Evolutionary conservation across 2,888 invertebrate genomes (phyloP), one percentile per base, ranked within the genome.

Genomic region (Spodoptera exigua): DNA sequence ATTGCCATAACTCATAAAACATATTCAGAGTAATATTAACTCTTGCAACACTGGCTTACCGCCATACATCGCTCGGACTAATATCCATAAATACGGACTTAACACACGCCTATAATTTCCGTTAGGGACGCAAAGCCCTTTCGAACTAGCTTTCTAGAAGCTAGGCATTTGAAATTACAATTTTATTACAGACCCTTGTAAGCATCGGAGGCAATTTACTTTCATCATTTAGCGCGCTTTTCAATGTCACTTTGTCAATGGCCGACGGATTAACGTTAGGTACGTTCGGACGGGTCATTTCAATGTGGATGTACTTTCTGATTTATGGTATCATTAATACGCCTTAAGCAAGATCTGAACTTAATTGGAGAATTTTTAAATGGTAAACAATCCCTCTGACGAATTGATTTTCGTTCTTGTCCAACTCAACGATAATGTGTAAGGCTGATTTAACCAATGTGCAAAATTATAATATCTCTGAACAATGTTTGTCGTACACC

Each of bases 51-150:
- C 59, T 37, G 46, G 52, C 18, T 49, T 57, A 44, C 62, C 46
- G 59, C 43, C 60, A 39, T 56, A 55, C 35, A 56, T 70, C 21
- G 36, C 32, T 34, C 21, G 13, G 48, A 55, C 57, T 49, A 57
- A 55, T 56, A 63, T 63, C 67, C 36, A 73, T 75, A 60, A 67
- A 71, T 57, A 60, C 10, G 40, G 13, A 54, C 13, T 59, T 54
- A 34, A 58, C 48, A 58, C 56, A 49, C 55, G 48, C 57, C 43
- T 57, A 61, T 69, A 51, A 70, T 70, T 57, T 71, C 63, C 56
- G 47, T 36, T 57, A 18, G 37, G 40, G 21, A 53, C 48, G 40
- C 43, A 39, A 44, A 52, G 58, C 54, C 66, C 52, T 56, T 68
- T 53, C 55, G 54, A 58, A 61, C 40, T 61, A 21, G 43, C 41